A percentile compares a stretch with the other conserved stretches of the same genome.
phyloP scores from a whole-genome alignment of 2,888 invertebrate genomes.

The Hipparchia semele region DNA sequence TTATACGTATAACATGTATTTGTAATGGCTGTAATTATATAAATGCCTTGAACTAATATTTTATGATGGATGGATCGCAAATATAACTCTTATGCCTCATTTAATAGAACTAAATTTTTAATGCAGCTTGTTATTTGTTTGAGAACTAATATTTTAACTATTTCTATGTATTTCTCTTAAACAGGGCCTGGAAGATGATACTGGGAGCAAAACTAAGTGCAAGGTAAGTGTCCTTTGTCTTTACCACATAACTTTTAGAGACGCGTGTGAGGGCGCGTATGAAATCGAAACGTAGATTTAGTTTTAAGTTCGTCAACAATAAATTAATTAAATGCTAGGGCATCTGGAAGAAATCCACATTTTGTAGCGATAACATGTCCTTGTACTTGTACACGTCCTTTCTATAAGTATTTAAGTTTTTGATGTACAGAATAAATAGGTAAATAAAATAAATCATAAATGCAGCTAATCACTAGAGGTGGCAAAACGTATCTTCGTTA shows the following conservation, averaged over 20 bases:
- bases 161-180: conserved; percentile 24
- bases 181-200: conserved; percentile 28
- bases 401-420: too few relatives aligned
- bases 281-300: background rate
- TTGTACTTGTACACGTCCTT: too few relatives aligned
- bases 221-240: conserved; percentile 23
- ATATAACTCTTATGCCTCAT: conserved; percentile 7
- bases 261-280: background rate
- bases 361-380: too few relatives aligned
- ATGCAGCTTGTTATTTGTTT: conserved; percentile 17
- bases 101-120: conserved; percentile 15
- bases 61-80: conserved; percentile 31
- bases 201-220: conserved; percentile 19
- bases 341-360: too few relatives aligned
- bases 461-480: too few relatives aligned
- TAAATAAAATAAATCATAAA: too few relatives aligned
- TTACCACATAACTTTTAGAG: background rate
- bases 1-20: conserved; percentile 16
- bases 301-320: too few relatives aligned
- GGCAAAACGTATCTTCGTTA: too few relatives aligned
- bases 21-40: conserved; percentile 20
- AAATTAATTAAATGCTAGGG: too few relatives aligned
- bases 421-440: too few relatives aligned
- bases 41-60: conserved; percentile 28
- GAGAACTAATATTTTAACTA: conserved; percentile 21